phyloP scores from a whole-genome alignment of 2,113 vertebrate genomes.

The Turnix velox region DNA sequence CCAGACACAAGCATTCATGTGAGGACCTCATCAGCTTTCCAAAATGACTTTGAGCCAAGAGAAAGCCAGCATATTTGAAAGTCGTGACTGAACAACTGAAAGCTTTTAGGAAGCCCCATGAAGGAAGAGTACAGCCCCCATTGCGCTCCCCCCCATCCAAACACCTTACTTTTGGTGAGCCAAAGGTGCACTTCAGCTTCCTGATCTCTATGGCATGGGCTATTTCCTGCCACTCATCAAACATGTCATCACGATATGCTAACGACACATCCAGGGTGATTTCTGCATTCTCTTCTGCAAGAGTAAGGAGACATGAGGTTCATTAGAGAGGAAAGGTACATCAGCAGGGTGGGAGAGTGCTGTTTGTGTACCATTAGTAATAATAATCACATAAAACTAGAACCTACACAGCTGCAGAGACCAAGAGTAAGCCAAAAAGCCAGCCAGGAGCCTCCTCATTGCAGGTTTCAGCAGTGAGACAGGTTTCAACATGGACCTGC shows the following conservation, averaged over 20 bases:
- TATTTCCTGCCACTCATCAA: slow-evolving; percentile 89
- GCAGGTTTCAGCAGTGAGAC: rapidly evolving
- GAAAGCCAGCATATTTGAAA: not conserved
- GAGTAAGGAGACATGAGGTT: not conserved
- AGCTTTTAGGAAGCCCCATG: not conserved
- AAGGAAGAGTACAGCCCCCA: not conserved
- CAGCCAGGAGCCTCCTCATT: not conserved
- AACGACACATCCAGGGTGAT: slow-evolving; percentile 87
- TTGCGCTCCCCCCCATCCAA: not conserved
- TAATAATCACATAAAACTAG: not conserved
- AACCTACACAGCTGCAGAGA: not conserved
- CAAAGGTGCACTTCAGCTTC: slow-evolving; percentile 89
- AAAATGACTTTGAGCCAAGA: not conserved
- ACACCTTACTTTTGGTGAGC: slow-evolving; percentile 80
- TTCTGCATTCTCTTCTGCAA: slow-evolving; percentile 83
- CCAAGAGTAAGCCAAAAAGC: not conserved
- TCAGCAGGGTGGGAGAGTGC: not conserved
- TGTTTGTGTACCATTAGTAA: not conserved
- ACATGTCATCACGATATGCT: slow-evolving; percentile 85
- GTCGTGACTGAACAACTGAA: not conserved
- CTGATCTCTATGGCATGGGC: slow-evolving; percentile 87
- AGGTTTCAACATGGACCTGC: not conserved
- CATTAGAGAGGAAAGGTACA: not conserved
- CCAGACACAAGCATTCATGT: not conserved
- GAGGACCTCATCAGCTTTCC: not conserved